phyloP scores from a whole-genome alignment of 2,113 vertebrate genomes.

The Euleptes europaea region DNA sequence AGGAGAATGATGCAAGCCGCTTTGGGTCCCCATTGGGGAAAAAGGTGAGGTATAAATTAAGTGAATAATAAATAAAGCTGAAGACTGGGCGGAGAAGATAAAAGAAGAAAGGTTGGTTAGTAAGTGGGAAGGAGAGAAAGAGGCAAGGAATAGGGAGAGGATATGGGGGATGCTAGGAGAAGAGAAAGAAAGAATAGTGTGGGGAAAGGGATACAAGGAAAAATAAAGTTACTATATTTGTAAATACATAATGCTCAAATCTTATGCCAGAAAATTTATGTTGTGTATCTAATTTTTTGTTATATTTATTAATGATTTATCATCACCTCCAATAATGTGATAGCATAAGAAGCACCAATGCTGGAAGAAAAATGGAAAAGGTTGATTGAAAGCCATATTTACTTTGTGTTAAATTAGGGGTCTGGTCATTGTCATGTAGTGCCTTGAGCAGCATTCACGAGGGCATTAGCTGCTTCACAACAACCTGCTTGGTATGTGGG shows the following conservation, averaged over 20 bases:
- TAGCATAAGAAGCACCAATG: not conserved
- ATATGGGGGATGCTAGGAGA: too few relatives aligned
- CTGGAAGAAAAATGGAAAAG: not conserved
- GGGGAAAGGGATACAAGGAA: too few relatives aligned
- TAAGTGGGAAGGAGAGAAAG: too few relatives aligned
- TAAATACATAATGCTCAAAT: not conserved
- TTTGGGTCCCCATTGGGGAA: too few relatives aligned
- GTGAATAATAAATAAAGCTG: too few relatives aligned
- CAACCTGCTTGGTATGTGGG: conserved; percentile 46
- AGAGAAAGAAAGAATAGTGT: too few relatives aligned
- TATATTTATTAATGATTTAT: not conserved
- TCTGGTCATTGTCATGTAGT: not conserved
- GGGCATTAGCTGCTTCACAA: conserved; percentile 31
- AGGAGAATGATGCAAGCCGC: too few relatives aligned
- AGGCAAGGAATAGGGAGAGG: too few relatives aligned
- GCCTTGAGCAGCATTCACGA: conserved; percentile 12
- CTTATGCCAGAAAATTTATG: not conserved
- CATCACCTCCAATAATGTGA: not conserved
- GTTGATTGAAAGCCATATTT: not conserved
- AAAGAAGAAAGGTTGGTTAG: too few relatives aligned
- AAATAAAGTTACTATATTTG: too few relatives aligned
- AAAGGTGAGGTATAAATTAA: too few relatives aligned
- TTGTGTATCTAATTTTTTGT: not conserved
- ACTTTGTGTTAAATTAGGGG: conserved; percentile 27
- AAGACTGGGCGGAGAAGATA: too few relatives aligned